Percentiles rank a stretch among this genome's conserved stretches.
Conservation (phyloP, 1,140 invertebrate genomes). For the Yoshiicerus persimilis region DNA sequence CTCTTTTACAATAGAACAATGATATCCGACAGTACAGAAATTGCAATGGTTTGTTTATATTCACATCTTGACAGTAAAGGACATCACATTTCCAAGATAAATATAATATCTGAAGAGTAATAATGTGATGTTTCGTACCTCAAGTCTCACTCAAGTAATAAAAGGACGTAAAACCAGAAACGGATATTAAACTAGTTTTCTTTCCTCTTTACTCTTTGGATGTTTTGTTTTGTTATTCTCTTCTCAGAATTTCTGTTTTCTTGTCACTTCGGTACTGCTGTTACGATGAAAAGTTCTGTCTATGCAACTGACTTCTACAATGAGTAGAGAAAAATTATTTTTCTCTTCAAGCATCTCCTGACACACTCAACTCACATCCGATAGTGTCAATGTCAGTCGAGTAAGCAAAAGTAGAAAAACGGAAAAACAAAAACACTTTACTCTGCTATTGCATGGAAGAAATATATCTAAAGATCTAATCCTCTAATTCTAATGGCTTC, state of each 20-base stretch:
- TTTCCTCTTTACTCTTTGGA: neutral
- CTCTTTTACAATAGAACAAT: too few relatives aligned
- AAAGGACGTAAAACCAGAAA: neutral
- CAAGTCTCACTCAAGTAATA: neutral
- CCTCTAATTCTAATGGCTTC: too few relatives aligned
- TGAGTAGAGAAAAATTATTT: neutral
- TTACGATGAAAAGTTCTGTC: neutral
- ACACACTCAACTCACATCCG: neutral
- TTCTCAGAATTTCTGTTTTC: neutral
- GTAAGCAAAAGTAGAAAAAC: neutral
- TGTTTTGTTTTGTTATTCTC: neutral
- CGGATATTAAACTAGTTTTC: neutral
- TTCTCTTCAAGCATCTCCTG: neutral
- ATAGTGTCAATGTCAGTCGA: neutral
- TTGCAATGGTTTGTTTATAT: too few relatives aligned
- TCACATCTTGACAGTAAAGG: neutral
- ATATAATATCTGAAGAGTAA: neutral
- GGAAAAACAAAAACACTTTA: neutral
- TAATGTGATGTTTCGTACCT: neutral
- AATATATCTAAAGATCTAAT: too few relatives aligned
- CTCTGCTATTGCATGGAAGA: neutral
- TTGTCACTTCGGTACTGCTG: neutral
- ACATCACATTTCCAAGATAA: neutral
- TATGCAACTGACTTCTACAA: neutral
- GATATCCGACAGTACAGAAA: too few relatives aligned